phyloP scores from a whole-genome alignment of 1,140 invertebrate genomes.

The Scylla paramamosain region DNA sequence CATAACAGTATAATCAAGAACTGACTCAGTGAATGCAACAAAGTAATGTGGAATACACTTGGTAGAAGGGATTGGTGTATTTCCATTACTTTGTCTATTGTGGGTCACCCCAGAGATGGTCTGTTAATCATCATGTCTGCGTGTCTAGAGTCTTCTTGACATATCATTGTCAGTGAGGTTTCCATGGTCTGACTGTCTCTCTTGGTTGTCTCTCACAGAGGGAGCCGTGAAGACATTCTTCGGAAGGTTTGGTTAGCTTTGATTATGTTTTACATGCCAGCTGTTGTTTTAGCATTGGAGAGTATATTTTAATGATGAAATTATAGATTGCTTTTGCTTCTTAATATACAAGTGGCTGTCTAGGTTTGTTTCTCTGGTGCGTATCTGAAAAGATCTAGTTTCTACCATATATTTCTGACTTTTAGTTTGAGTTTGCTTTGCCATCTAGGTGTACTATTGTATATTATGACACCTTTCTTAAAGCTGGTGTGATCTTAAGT shows the following conservation, averaged over 20 bases:
- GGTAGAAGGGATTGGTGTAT: not conserved
- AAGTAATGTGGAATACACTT: not conserved
- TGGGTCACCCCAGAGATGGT: not conserved
- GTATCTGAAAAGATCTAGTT: not conserved
- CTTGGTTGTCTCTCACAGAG: not conserved
- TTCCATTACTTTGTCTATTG: not conserved
- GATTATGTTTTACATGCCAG: not conserved
- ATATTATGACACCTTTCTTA: not conserved
- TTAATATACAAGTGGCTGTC: not conserved
- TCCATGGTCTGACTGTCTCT: not conserved
- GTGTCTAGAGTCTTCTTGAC: not conserved
- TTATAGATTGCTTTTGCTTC: conserved; percentile 2
- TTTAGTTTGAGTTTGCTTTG: not conserved
- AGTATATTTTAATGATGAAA: not conserved
- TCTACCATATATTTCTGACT: not conserved
- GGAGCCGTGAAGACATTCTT: not conserved
- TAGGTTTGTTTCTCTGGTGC: not conserved
- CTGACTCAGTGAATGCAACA: not conserved
- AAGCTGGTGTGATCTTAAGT: conserved; percentile 12
- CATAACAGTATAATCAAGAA: not conserved
- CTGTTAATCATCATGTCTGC: not conserved
- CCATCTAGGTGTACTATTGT: not conserved
- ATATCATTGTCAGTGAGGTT: not conserved
- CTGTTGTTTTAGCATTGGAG: not conserved
- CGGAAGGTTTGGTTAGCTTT: not conserved